Percentiles rank a stretch among this genome's conserved stretches.
These are phyloP conservation scores for Sphaeridia pumilis DNA, from an alignment of 2,888 invertebrate species.

Conservation along the genomic window DNA sequence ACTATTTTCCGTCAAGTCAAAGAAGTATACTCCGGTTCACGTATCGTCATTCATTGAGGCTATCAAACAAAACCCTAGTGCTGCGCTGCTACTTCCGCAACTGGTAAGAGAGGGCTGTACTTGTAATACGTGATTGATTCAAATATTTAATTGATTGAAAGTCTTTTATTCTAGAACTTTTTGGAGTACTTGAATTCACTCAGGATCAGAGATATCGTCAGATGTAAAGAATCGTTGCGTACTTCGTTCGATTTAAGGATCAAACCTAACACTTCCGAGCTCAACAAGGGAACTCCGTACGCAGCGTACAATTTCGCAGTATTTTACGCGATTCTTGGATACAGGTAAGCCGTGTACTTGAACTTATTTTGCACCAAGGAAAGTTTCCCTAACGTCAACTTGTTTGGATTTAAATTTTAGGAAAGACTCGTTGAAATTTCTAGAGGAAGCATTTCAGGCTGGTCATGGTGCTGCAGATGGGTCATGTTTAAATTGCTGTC, in stretches of 20 bases:
- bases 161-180: constrained; percentile 78
- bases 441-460: constrained; percentile 33
- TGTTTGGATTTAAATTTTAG: too few relatives aligned
- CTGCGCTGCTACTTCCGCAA: constrained; percentile 24
- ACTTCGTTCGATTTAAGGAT: constrained; percentile 32
- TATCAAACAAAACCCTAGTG: constrained; percentile 26
- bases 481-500: constrained; percentile 31
- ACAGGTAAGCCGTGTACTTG: too few relatives aligned
- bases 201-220: constrained; percentile 56
- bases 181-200: constrained; percentile 80
- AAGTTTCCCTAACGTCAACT: too few relatives aligned
- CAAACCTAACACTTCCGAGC: constrained; percentile 29
- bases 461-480: constrained; percentile 30
- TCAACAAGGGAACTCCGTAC: constrained; percentile 31
- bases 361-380: too few relatives aligned
- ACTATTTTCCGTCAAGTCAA: constrained; percentile 16
- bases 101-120: too few relatives aligned
- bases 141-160: too few relatives aligned
- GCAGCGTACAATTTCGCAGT: constrained; percentile 33
- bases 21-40: constrained; percentile 18
- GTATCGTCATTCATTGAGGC: constrained; percentile 26
- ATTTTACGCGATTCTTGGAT: constrained; percentile 27
- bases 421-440: constrained; percentile 24
- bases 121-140: too few relatives aligned
- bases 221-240: constrained; percentile 24